Evolutionary conservation across 1,140 invertebrate species (phyloP), one percentile per base, ranked within the genome.

Genomic region (Riptortus pedestris): DNA sequence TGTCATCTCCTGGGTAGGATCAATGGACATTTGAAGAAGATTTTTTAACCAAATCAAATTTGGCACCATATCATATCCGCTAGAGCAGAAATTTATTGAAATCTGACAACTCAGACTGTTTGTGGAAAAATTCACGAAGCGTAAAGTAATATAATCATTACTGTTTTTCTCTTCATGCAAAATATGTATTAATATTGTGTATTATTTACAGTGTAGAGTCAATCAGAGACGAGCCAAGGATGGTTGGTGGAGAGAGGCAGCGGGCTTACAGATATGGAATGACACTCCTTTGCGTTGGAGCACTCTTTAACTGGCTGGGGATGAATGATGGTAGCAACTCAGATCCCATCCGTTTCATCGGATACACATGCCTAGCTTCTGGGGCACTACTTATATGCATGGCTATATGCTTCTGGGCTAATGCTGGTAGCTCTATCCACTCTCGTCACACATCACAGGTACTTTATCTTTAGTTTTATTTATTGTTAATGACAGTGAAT

Each of bases 381-480:
- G 85, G 85, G 26, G 84, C 85, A 1, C 77, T 86, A 60, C 81
- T 86, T 67, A 85, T 88, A 67, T 85, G 84, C 71, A 80, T 83
- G 51, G 85, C 85, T 24, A 86, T 88, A 82, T 87, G 84, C 71
- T 85, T 85, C 70, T 88, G 86, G 86, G 76, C 87, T 67, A 69
- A 69, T 28, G 65, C 70, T 11, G 66, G 65, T 2, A 66, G 64
- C 52, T 43, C 58, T 65, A 7, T 29, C 24, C 5, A 59, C 20
- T 29, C 26, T 16, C 26, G 47, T 43, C 27, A 48, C 29, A 18
- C 62, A 11, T 68, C 65, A 28, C 64, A 67, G 55, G 63, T 62
- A 31, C 63, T 1, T 31, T 58, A 57, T 57, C 12, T 62, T 43
- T 57, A 66, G 2, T 63, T 45, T 65, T 55, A 22, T 62, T 52